Base-by-base conservation (phyloP, 1,140 invertebrate genomes). In the Drosophila repletoides region DNA sequence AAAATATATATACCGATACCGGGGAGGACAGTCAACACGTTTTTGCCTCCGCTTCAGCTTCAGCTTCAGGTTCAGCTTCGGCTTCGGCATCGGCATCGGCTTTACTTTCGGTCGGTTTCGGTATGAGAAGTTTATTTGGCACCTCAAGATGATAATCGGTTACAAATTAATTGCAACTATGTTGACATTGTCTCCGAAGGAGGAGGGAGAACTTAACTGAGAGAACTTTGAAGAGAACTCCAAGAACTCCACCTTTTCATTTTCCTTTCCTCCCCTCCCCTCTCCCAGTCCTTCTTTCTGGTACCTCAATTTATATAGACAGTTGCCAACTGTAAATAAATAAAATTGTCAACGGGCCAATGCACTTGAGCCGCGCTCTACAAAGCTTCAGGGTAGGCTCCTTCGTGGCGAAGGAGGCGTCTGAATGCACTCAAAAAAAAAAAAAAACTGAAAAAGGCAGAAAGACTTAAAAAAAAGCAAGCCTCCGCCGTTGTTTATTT, bases 141-240 rank as follows among this genome's bases (percentile, higher is more conserved):
- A 89, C 88, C 88, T 88, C 76, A 87, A 89, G 88, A 89, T 89
- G 88, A 88, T 89, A 89, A 89, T 89, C 88, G 84, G 76, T 88
- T 88, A 89, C 88, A 89, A 89, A 89, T 89, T 89, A 89, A 89
- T 89, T 89, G 88, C 87, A 88, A 84, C 84, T 84, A 88, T 80
- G 74, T 88, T 79, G 84, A 88, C 76, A 88, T 81, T 83, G 81
- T 66, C 72, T 65, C 53, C 28, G 3, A 28, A 45, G 36, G 10
- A 12, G 12, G 24, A 12, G n/a, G n/a, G n/a, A n/a, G n/a, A n/a
- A n/a, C n/a, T n/a, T n/a, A n/a, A n/a, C n/a, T n/a, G n/a, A 46
- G 52, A 52, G 72, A 60, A 51, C 67, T 6, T 1, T 9, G 24
- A 1, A 2, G 43, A 31, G 28, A 48, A 31, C 45, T 31, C n/a